phyloP scores from a whole-genome alignment of 2,797 vertebrate species.

The Lepilemur septentrionalis region DNA sequence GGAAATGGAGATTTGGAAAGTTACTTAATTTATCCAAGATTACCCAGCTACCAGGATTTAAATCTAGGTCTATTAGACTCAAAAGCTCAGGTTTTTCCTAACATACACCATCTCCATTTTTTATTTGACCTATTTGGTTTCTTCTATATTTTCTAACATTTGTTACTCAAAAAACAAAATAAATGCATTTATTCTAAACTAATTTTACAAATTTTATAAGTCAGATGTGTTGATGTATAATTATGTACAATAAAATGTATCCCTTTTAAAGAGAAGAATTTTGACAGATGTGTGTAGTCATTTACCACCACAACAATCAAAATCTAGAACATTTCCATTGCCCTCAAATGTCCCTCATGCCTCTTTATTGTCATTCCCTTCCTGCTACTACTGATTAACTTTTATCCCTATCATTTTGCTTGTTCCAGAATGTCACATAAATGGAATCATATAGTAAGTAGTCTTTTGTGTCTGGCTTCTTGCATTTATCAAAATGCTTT shows the following conservation, averaged over 20 bases:
- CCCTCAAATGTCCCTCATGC: not conserved
- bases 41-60: not conserved
- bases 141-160: not conserved
- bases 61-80: not conserved
- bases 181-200: not conserved
- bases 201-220: conserved; percentile 25
- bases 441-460: not conserved
- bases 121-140: not conserved
- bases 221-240: not conserved
- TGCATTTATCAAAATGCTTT: not conserved
- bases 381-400: not conserved
- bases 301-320: not conserved
- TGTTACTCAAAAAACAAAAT: not conserved
- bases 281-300: not conserved
- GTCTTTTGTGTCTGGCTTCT: not conserved
- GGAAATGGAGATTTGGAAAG: conserved; percentile 9
- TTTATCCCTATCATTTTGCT: not conserved
- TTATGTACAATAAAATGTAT: not conserved
- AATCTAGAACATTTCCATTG: not conserved
- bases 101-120: not conserved
- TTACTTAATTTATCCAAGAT: not conserved
- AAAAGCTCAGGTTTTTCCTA: not conserved
- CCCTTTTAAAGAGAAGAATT: not conserved
- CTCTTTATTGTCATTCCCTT: not conserved
- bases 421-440: not conserved